Evolutionary conservation across 2,113 vertebrate genomes (phyloP), one percentile per base, ranked within the genome.

Genomic region (Vanacampus margaritifer): DNA sequence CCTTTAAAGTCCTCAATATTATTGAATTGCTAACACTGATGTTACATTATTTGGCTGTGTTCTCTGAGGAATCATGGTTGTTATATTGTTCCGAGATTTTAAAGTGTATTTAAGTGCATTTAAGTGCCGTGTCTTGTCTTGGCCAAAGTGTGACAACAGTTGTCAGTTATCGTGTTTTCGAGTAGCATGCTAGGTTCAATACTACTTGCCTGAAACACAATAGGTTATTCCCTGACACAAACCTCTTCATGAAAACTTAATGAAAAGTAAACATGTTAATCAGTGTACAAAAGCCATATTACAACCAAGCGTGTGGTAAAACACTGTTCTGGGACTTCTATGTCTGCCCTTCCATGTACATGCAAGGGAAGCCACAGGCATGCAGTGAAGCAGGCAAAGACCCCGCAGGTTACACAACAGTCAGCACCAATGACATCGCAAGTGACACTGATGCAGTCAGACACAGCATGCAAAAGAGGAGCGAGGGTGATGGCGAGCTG

Each of bases 401-500:
- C 6, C 60, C 37, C 14, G 12, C 23, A 62, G 60, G 60, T 62
- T 62, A 43, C 39, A 43, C 37, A 62, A 43, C 13, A 26, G 59
- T 62, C 37, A 43, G 60, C 37, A 43, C 23, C 60, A 43, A 16
- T 26, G 39, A 61, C 58, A 61, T 39, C 21, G 14, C 58, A 61
- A 61, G 58, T 61, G 58, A 43, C 37, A 45, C 39, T 62, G 60
- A 62, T 62, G 60, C 60, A 43, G 36, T 62, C n/a, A 43, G 60
- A 62, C 60, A 43, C 60, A 45, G 60, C 37, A 26, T 62, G 60
- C 60, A 62, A 62, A 62, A 43, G 60, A 62, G 39, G 60, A 62
- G 36, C 36, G 14, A 37, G 39, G 23, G 60, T 45, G 23, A 41
- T 43, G 60, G 23, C 60, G n/a, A 62, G 60, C 39, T 43, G 60